Evolutionary conservation across 2,113 vertebrate genomes (phyloP).

Genomic region (Misgurnus mizolepis): DNA sequence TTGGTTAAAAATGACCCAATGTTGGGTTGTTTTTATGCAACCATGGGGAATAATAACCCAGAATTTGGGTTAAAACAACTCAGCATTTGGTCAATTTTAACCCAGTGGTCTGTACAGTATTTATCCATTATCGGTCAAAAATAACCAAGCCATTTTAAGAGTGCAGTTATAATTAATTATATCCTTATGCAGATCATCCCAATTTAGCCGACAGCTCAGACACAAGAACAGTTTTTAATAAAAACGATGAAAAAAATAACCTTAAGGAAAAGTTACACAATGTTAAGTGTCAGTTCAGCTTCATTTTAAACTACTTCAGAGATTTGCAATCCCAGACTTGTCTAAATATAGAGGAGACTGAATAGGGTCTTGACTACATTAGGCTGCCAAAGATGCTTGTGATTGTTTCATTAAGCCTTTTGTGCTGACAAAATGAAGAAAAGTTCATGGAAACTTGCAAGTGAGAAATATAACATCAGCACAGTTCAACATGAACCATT

Average conservation of each 20-base stretch:
- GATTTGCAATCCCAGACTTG: conserved; percentile 1
- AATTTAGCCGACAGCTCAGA: conserved; percentile 28
- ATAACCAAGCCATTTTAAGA: background rate
- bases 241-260: background rate
- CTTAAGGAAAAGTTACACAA: conserved; percentile 10
- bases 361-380: conserved; percentile 7
- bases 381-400: background rate
- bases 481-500: background rate
- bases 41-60: no score
- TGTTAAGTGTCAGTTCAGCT: conserved; percentile 3
- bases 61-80: no score
- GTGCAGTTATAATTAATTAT: conserved; percentile 36
- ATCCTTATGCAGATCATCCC: background rate
- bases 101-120: no score
- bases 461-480: background rate
- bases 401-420: conserved; percentile 16
- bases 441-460: background rate
- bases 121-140: no score
- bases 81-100: no score
- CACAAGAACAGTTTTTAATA: conserved; percentile 43
- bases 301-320: background rate
- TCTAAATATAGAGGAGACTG: background rate
- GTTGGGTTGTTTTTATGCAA: no score
- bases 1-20: no score
- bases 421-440: background rate